Evolutionary conservation across 2,113 vertebrate genomes (phyloP).

Genomic region (Actenoides hombroni): DNA sequence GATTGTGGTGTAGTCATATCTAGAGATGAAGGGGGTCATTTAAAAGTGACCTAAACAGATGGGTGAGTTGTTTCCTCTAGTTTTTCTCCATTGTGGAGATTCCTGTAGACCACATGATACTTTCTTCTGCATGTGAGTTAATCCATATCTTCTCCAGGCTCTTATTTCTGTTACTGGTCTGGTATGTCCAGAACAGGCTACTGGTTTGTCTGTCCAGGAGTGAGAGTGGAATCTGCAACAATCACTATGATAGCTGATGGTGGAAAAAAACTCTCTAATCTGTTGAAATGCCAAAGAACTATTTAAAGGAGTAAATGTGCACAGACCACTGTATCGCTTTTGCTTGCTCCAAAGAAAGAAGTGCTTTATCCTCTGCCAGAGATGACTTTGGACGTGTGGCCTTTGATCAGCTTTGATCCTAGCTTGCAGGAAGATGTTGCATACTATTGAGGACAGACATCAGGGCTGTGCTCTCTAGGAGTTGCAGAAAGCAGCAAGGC

Average conservation of each 20-base stretch:
- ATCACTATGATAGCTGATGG: neutral
- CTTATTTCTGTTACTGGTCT: neutral
- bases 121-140: neutral
- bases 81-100: neutral
- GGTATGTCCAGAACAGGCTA: neutral
- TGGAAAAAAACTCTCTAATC: neutral
- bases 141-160: neutral
- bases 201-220: neutral
- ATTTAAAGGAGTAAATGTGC: neutral
- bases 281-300: neutral
- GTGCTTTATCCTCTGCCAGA: neutral
- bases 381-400: neutral
- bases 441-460: neutral
- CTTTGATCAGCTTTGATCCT: conserved; percentile 36
- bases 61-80: neutral
- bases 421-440: neutral
- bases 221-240: neutral
- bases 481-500: neutral
- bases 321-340: neutral
- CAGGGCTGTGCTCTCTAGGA: neutral
- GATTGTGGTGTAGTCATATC: neutral
- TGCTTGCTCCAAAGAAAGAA: neutral
- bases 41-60: neutral
- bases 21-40: neutral
- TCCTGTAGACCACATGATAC: neutral